Conservation (phyloP, 2,113 vertebrate species). For the Thoracochromis brauschi region DNA sequence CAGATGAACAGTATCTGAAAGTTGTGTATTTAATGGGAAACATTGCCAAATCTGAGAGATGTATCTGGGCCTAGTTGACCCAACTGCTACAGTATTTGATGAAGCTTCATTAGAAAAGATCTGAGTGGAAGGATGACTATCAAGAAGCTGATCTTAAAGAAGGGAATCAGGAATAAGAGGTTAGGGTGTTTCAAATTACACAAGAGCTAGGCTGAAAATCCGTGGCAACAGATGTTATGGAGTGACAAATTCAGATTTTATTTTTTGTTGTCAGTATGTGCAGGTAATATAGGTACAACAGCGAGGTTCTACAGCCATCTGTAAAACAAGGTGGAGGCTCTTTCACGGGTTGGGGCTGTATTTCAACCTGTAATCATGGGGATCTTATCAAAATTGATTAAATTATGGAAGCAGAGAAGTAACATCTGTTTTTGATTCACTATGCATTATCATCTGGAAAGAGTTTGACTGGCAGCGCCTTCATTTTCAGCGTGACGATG, state of each 20-base stretch:
- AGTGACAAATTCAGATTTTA: not conserved
- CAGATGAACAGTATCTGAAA: not conserved
- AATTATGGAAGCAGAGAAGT: not conserved
- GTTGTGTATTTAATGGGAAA: not conserved
- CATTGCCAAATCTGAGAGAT: not conserved
- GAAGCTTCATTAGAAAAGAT: not conserved
- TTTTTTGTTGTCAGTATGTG: accelerated
- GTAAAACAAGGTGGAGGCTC: not conserved
- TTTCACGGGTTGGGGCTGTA: not conserved
- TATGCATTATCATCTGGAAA: not conserved
- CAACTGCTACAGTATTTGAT: not conserved
- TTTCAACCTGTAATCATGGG: not conserved
- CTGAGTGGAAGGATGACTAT: not conserved
- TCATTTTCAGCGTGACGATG: not conserved
- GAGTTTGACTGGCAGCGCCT: not conserved
- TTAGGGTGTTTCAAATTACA: not conserved
- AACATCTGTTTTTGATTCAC: not conserved
- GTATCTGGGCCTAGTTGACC: accelerated
- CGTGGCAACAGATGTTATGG: accelerated
- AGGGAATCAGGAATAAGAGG: not conserved
- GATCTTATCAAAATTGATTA: not conserved
- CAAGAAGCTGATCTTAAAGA: not conserved
- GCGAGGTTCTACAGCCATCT: accelerated
- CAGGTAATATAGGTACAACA: not conserved
- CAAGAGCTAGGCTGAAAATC: not conserved